phyloP scores from a whole-genome alignment of 92 coral and sea anemone species.

The Galaxea fascicularis region DNA sequence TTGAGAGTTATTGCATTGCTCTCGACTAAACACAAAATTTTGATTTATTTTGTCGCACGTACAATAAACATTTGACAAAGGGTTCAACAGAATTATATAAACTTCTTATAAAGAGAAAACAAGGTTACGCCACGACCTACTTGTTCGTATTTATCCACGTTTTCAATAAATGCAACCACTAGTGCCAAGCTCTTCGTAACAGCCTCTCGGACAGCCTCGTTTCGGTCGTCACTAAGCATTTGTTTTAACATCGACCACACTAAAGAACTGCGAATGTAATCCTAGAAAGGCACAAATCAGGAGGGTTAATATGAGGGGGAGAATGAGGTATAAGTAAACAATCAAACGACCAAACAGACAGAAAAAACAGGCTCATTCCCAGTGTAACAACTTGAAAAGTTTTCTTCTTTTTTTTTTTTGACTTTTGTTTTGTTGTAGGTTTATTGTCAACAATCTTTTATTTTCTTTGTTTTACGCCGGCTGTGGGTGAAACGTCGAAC shows the following conservation, averaged over 20 bases:
- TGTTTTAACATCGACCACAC: slow-evolving; percentile 97
- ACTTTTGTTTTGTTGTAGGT: too few species aligned
- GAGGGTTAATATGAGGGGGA: not conserved
- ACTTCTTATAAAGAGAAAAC: not conserved
- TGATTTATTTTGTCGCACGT: too few species aligned
- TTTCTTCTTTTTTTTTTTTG: too few species aligned
- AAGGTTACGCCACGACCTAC: slow-evolving; percentile 43
- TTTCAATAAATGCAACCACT: slow-evolving; percentile 83
- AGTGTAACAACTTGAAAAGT: too few species aligned
- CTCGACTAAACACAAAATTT: too few species aligned
- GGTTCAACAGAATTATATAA: not conserved
- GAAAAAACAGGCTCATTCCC: too few species aligned
- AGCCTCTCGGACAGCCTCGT: slow-evolving; percentile 96
- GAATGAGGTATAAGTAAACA: not conserved
- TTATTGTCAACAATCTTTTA: too few species aligned
- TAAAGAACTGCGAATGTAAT: slow-evolving; percentile 85
- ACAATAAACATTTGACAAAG: too few species aligned
- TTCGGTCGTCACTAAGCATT: slow-evolving; percentile 95
- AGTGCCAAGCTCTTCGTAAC: slow-evolving; percentile 96
- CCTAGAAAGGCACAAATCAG: slow-evolving; percentile 44
- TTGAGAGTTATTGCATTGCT: too few species aligned
- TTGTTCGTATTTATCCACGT: slow-evolving; percentile 92
- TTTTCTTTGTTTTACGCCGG: too few species aligned
- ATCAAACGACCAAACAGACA: too few species aligned
- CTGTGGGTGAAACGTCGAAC: too few species aligned